Base-by-base conservation (phyloP, 2,113 vertebrate genomes). In the Uropsilus gracilis region DNA sequence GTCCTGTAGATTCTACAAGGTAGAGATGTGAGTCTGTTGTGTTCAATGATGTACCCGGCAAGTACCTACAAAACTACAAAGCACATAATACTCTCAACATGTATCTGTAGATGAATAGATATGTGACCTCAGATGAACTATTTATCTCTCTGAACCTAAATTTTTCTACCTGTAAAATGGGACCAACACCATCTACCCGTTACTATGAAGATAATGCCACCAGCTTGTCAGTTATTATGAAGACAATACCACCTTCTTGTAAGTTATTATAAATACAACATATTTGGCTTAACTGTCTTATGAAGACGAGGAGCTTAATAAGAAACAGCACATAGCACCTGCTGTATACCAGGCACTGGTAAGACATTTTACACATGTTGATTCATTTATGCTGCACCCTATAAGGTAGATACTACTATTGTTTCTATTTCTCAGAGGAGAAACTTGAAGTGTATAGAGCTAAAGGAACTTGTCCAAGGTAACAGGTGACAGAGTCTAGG, bases 51-150 rank as follows among this genome's bases (percentile, higher is more conserved):
- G 48, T 2, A 5, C 17, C 44, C 50, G 16, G 18, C 26, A 34
- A 13, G 78, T 6, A 32, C n/a, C 34, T 32, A 50, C 5, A 34
- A 73, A 0, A 53, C 32, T 42, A 63, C 0, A 3, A 80, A 17
- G 34, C 11, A 39, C 2, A 0, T 17, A 46, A 82, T 46, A n/a
- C 13, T 78, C 69, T 57, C 30, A 3, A 14, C 3, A 22, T 14
- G 2, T 3, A 28, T 11, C 4, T 22, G 11, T 8, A 24, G 14
- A 28, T 24, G 26, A 37, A 6, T 0, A 18, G 32, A 10, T 14
- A 20, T 30, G 34, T 32, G 64, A 73, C 24, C 39, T 50, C 44
- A 18, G 30, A 2, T 24, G 39, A 64, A 18, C 28, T 48, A 24
- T 12, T 89, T 66, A 73, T 6, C 18, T 61, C 32, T 28, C 68